Percentiles rank a stretch among this genome's conserved stretches.
These are phyloP conservation scores for Porites lutea DNA, from an alignment of 64 coral and sea anemone genomes.

Conservation along the genomic window DNA sequence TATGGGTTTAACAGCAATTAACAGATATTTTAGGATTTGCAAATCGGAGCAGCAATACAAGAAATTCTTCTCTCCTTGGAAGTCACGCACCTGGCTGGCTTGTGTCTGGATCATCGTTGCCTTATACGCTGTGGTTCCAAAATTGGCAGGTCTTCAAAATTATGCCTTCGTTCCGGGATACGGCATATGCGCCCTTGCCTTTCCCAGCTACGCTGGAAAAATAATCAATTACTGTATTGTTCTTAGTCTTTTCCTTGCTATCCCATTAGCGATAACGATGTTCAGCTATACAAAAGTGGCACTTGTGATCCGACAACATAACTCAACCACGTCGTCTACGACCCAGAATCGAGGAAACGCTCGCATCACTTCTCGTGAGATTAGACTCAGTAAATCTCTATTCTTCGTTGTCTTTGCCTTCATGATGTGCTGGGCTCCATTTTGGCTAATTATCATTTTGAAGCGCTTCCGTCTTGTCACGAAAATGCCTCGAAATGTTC, in stretches of 20 bases:
- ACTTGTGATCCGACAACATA: neutral
- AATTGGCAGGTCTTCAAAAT: neutral
- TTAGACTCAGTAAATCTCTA: too few species aligned
- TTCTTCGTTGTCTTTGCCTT: too few species aligned
- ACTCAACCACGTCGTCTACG: neutral
- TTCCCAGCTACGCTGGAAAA: neutral
- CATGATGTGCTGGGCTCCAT: too few species aligned
- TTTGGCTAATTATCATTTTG: too few species aligned
- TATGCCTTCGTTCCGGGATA: neutral
- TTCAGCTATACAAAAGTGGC: neutral
- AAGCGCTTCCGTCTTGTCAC: too few species aligned
- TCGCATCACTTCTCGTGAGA: too few species aligned
- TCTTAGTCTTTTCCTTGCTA: neutral
- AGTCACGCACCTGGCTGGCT: neutral
- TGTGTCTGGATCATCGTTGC: neutral
- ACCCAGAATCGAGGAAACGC: too few species aligned
- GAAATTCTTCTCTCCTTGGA: neutral
- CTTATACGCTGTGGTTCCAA: neutral
- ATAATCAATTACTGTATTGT: neutral
- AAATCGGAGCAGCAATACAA: neutral
- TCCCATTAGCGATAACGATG: neutral
- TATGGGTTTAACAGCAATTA: slow-evolving; percentile 6
- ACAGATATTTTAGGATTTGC: slow-evolving; percentile 6
- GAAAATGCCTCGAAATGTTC: too few species aligned
- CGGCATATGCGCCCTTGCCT: neutral